Evolutionary conservation across 2,797 vertebrate genomes (phyloP).

Genomic region (Bradypodion ventrale): DNA sequence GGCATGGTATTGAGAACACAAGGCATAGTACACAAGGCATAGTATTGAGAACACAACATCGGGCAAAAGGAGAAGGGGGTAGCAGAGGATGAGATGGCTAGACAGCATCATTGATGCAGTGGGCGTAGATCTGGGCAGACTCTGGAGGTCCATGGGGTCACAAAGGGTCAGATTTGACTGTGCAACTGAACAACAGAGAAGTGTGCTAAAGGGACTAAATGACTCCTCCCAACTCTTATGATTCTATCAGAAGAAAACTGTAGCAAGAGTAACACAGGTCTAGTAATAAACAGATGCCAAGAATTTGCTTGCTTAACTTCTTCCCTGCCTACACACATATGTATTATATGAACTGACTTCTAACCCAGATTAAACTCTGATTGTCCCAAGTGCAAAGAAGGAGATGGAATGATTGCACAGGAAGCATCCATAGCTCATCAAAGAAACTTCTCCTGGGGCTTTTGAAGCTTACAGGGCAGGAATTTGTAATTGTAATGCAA

Average conservation of each 20-base stretch:
- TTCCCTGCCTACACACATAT: no score
- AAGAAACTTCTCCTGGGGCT: neutral
- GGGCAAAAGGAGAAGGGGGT: no score
- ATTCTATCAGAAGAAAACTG: neutral
- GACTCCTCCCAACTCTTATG: neutral
- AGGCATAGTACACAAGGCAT: no score
- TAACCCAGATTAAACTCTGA: neutral
- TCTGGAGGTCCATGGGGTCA: no score
- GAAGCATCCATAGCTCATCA: neutral
- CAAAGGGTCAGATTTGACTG: no score
- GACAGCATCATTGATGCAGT: no score
- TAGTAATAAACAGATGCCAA: neutral
- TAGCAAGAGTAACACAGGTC: neutral
- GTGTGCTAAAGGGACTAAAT: neutral
- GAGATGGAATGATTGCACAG: neutral
- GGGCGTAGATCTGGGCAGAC: no score
- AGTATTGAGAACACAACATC: no score
- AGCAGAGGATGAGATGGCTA: no score
- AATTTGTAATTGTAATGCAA: conserved; percentile 27
- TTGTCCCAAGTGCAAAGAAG: neutral
- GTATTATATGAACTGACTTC: neutral
- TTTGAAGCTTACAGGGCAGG: neutral
- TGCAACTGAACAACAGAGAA: no score
- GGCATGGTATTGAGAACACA: no score
- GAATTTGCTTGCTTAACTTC: neutral